These are phyloP conservation scores for Potamarius usumacintae DNA, from an alignment of 2,113 vertebrate genomes.

Conservation along the genomic window DNA sequence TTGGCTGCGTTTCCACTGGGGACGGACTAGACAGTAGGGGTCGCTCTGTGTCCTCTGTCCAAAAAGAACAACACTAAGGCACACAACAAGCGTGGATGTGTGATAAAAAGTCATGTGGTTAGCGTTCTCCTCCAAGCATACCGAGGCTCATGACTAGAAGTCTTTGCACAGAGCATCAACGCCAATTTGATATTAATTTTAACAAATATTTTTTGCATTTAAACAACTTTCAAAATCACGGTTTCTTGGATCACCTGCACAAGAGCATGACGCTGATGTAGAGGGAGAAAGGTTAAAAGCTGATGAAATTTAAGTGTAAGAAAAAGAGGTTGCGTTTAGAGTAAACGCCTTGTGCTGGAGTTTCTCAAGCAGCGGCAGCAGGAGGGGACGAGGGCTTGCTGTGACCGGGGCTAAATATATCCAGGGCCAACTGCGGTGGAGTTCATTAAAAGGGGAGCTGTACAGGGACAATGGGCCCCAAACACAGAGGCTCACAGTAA, in stretches of 20 bases:
- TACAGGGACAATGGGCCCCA: constrained; percentile 31
- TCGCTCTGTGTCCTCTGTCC: constrained; percentile 23
- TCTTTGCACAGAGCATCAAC: not conserved
- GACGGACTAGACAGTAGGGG: constrained; percentile 16
- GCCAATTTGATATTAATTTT: too few relatives aligned
- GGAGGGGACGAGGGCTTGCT: constrained; percentile 13
- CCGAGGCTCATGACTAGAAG: not conserved
- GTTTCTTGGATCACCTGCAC: not conserved
- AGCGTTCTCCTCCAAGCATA: not conserved
- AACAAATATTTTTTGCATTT: not conserved
- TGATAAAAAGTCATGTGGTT: not conserved
- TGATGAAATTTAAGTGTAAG: constrained; percentile 5
- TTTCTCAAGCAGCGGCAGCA: constrained; percentile 18
- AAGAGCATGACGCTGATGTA: not conserved
- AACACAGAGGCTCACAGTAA: constrained; percentile 43
- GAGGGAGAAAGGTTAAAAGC: not conserved
- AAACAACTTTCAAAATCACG: not conserved
- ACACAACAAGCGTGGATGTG: too few relatives aligned
- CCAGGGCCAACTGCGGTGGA: constrained; percentile 35
- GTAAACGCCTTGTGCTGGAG: constrained; percentile 12
- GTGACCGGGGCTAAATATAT: constrained; percentile 40
- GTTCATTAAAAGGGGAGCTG: constrained; percentile 37
- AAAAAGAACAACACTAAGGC: not conserved
- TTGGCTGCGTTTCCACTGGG: not conserved
- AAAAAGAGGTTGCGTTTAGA: not conserved